Conservation (phyloP, 2,113 vertebrate genomes). For the Lontra canadensis region DNA sequence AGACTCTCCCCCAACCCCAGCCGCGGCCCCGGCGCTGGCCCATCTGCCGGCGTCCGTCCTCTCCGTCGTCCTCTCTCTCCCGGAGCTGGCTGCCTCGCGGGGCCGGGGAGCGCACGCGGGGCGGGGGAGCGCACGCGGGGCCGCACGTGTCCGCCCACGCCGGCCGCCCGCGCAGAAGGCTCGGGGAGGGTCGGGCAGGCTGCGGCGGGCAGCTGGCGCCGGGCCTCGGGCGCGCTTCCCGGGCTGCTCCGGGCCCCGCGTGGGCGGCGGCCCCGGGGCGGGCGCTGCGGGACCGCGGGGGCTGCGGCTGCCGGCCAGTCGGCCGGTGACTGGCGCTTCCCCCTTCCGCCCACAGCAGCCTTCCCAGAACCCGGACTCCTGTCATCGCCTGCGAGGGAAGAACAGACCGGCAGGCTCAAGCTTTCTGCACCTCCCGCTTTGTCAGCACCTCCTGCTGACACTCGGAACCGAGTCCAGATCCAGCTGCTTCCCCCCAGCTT, state of each 20-base stretch:
- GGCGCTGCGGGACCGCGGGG: not conserved
- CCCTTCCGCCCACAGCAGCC: not conserved
- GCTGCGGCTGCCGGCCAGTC: too few species aligned
- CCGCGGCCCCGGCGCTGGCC: too few species aligned
- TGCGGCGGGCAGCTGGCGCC: not conserved
- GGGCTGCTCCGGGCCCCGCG: not conserved
- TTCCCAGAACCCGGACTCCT: not conserved
- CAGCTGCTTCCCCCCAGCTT: not conserved
- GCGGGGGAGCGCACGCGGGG: not conserved
- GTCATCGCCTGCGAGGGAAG: not conserved
- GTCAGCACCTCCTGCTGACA: not conserved
- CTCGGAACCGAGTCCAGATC: not conserved
- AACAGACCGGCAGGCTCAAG: not conserved
- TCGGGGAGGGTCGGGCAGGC: not conserved
- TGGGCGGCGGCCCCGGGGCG: not conserved
- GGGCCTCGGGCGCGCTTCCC: not conserved
- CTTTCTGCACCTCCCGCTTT: not conserved
- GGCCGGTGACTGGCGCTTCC: not conserved
- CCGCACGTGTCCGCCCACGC: not conserved
- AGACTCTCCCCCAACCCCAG: too few species aligned
- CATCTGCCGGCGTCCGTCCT: not conserved
- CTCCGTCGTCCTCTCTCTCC: not conserved
- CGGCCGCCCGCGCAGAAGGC: not conserved
- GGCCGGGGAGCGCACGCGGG: not conserved
- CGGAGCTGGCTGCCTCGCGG: not conserved